A percentile compares a stretch with the other conserved stretches of the same genome.
phyloP scores from a whole-genome alignment of 1,140 invertebrate genomes.

The Brachystomella parvula region DNA sequence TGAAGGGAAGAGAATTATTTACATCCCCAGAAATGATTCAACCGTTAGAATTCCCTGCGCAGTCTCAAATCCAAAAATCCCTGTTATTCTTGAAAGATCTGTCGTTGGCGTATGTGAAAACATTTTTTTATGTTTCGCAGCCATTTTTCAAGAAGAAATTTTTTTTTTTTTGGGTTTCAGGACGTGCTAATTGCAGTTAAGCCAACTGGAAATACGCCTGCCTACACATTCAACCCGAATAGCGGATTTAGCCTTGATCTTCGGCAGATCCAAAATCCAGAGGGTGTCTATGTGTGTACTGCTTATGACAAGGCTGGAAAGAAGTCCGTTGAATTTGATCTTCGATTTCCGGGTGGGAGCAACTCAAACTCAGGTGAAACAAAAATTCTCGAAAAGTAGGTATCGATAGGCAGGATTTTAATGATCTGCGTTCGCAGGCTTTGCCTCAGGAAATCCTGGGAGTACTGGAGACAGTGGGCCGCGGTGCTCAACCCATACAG shows the following conservation, averaged over 20 bases:
- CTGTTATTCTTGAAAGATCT: slow-evolving; percentile 28
- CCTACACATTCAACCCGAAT: slow-evolving; percentile 16
- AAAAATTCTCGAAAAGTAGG: background rate
- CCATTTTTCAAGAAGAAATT: background rate
- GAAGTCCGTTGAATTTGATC: background rate
- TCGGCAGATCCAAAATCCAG: slow-evolving; percentile 15
- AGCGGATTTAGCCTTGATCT: slow-evolving; percentile 20
- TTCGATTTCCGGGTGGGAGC: background rate
- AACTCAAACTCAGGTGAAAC: background rate
- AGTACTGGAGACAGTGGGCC: background rate
- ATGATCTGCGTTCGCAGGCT: no score
- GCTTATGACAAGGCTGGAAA: slow-evolving; percentile 8
- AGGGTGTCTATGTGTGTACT: slow-evolving; percentile 30
- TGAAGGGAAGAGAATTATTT: slow-evolving; percentile 17
- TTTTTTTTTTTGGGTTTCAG: background rate
- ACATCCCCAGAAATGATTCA: slow-evolving; percentile 30
- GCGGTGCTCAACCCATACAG: slow-evolving; percentile 67
- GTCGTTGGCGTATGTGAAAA: slow-evolving; percentile 21
- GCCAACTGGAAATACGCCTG: slow-evolving; percentile 5
- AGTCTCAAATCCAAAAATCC: slow-evolving; percentile 24
- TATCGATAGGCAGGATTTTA: no score
- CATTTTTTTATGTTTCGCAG: background rate
- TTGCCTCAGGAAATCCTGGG: background rate
- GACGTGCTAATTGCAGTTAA: slow-evolving; percentile 17
- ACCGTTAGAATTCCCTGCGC: slow-evolving; percentile 25